Percentiles rank a stretch among this genome's conserved stretches.
Conservation (phyloP, 2,888 invertebrate species). For the Anthrax anthrax region DNA sequence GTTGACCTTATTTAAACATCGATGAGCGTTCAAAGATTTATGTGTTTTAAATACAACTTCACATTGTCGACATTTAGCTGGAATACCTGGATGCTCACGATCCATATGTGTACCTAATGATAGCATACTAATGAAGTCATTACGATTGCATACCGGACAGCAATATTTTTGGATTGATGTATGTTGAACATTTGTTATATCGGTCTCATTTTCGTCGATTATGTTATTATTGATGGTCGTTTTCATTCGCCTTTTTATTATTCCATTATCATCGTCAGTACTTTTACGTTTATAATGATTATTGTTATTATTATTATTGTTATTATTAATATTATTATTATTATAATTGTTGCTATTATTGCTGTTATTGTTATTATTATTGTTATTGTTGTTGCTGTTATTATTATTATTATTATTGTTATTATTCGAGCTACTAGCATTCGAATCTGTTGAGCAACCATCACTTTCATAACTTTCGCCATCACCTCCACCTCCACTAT, state of each 20-base stretch:
- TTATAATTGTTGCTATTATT: slow-evolving; percentile 26
- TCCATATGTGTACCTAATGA: slow-evolving; percentile 51
- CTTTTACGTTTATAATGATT: slow-evolving; percentile 23
- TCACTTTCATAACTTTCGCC: slow-evolving; percentile 46
- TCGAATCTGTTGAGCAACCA: slow-evolving; percentile 38
- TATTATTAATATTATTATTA: slow-evolving; percentile 23
- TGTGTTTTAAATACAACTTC: slow-evolving; percentile 58
- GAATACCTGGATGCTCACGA: slow-evolving; percentile 48
- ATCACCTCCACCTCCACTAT: slow-evolving; percentile 14
- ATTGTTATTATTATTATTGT: slow-evolving; percentile 28
- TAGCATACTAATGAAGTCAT: slow-evolving; percentile 43
- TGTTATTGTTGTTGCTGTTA: slow-evolving; percentile 22
- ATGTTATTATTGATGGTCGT: slow-evolving; percentile 26
- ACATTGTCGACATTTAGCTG: slow-evolving; percentile 58
- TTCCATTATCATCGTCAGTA: slow-evolving; percentile 20
- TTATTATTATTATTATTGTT: slow-evolving; percentile 31
- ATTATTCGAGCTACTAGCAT: slow-evolving; percentile 28
- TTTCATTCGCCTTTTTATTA: slow-evolving; percentile 24
- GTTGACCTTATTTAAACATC: slow-evolving; percentile 42
- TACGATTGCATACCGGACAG: slow-evolving; percentile 49
- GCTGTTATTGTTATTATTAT: slow-evolving; percentile 29
- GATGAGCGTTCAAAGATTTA: slow-evolving; percentile 55
- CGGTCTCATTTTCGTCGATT: slow-evolving; percentile 12
- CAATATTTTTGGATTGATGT: slow-evolving; percentile 23
- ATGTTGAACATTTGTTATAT: slow-evolving; percentile 4